A percentile compares a stretch with the other conserved stretches of the same genome.
These are phyloP conservation scores for Procavia capensis DNA, from an alignment of 2,113 vertebrate genomes.

Conservation along the genomic window DNA sequence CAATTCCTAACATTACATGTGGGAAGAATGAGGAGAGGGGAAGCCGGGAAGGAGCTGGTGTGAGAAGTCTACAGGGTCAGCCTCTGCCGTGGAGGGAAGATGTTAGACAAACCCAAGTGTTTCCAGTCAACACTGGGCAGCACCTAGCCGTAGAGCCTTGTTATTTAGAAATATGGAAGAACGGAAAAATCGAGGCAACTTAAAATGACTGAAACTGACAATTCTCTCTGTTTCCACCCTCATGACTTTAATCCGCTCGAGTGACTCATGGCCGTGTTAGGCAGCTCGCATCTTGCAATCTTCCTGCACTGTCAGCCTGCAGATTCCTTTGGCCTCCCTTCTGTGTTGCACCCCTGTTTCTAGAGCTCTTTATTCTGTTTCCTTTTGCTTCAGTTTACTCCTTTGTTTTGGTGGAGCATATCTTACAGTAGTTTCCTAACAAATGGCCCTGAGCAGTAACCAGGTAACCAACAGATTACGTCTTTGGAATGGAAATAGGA, in stretches of 20 bases:
- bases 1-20: background rate
- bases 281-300: too few species aligned
- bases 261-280: background rate
- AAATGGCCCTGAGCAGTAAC: background rate
- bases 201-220: fast-evolving
- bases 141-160: background rate
- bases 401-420: background rate
- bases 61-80: background rate
- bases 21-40: background rate
- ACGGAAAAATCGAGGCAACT: background rate
- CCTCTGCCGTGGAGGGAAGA: background rate
- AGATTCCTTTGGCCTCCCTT: background rate
- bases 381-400: background rate
- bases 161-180: background rate
- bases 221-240: background rate
- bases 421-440: background rate
- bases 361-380: background rate
- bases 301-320: too few species aligned
- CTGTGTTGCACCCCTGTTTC: background rate
- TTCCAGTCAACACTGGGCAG: background rate
- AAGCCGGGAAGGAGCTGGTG: background rate
- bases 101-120: background rate
- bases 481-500: background rate
- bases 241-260: background rate
- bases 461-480: too few species aligned